Evolutionary conservation across 2,888 invertebrate species (phyloP).

Genomic region (Ormyrus thymus): DNA sequence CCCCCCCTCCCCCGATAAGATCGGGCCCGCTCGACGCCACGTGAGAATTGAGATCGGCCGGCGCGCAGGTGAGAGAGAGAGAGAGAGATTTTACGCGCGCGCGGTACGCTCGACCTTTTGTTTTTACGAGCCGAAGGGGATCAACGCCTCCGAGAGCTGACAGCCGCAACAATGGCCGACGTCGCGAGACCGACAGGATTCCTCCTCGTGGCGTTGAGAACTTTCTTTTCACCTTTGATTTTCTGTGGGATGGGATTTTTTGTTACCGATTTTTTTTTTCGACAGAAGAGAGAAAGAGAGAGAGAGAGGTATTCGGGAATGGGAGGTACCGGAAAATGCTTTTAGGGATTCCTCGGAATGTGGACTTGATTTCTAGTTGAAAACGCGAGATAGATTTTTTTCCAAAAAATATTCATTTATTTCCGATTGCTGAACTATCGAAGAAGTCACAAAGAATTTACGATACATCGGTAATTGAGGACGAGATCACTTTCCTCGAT

Average conservation of each 20-base stretch:
- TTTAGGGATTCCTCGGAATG: neutral
- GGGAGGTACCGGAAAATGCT: slow-evolving; percentile 30
- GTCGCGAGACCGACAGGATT: slow-evolving; percentile 22
- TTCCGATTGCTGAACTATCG: too few species aligned
- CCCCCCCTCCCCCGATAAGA: slow-evolving; percentile 60
- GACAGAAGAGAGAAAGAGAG: neutral
- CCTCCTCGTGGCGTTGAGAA: too few species aligned
- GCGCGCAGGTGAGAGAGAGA: slow-evolving; percentile 57
- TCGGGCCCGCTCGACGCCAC: slow-evolving; percentile 64
- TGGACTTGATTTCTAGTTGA: too few species aligned
- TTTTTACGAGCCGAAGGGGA: slow-evolving; percentile 36
- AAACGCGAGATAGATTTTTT: too few species aligned
- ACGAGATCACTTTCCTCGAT: too few species aligned
- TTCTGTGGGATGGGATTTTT: slow-evolving; percentile 35
- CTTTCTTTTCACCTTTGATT: too few species aligned
- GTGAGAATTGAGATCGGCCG: slow-evolving; percentile 25
- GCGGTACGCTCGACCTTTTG: slow-evolving; percentile 12
- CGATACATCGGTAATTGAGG: too few species aligned
- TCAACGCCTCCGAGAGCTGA: neutral
- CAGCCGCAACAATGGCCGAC: neutral
- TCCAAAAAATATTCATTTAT: too few species aligned
- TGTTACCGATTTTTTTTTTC: slow-evolving; percentile 7
- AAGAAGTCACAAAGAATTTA: too few species aligned
- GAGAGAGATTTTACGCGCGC: slow-evolving; percentile 58
- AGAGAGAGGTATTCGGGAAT: neutral